phyloP scores from a whole-genome alignment of 2,797 vertebrate species.

The Siniperca obscura region DNA sequence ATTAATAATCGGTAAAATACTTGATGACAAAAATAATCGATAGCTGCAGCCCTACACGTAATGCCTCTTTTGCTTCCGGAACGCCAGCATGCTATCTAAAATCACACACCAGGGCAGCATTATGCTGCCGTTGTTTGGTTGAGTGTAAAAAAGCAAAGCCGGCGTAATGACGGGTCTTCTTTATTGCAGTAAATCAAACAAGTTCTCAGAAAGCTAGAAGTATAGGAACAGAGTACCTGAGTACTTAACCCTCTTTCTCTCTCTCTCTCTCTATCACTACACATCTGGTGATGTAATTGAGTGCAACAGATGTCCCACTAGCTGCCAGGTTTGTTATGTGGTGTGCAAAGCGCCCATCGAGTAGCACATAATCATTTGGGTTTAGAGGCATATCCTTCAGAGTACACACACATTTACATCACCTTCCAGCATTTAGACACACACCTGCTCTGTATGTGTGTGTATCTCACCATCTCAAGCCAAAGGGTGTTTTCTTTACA shows the following conservation, averaged over 20 bases:
- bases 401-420: constrained; percentile 38
- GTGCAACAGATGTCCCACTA: constrained; percentile 81
- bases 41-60: too few relatives aligned
- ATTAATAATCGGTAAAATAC: too few relatives aligned
- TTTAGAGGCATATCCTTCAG: constrained; percentile 30
- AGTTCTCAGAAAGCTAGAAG: background rate
- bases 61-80: too few relatives aligned
- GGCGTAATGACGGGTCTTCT: too few relatives aligned
- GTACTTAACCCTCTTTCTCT: constrained; percentile 4
- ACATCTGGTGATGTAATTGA: constrained; percentile 80
- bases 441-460: constrained; percentile 22
- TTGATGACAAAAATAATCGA: too few relatives aligned
- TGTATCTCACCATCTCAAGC: constrained; percentile 6
- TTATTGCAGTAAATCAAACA: background rate
- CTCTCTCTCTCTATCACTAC: background rate
- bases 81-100: too few relatives aligned
- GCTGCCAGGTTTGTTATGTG: constrained; percentile 69
- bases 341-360: constrained; percentile 48
- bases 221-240: background rate
- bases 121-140: too few relatives aligned
- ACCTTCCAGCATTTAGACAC: constrained; percentile 23
- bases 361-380: constrained; percentile 44
- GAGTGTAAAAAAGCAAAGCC: too few relatives aligned
- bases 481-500: constrained; percentile 4
- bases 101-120: too few relatives aligned